Evolutionary conservation across 2,797 vertebrate genomes (phyloP), one percentile per base, ranked within the genome.

Genomic region (Loriculus beryllinus): DNA sequence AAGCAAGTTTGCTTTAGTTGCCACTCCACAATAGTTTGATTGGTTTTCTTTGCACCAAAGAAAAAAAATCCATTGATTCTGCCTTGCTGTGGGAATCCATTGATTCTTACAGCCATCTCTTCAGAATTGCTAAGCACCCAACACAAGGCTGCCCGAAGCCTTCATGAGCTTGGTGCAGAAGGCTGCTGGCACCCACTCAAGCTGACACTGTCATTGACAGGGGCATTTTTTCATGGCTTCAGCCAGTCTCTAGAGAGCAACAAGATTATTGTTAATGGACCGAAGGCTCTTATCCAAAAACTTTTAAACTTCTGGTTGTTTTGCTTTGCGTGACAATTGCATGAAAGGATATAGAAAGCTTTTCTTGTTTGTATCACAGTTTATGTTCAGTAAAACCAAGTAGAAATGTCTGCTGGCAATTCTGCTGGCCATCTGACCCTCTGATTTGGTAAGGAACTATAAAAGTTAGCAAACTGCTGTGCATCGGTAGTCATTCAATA

Each of bases 121-220:
- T 79, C 59, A 82, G 80, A 82, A 74, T 5, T 64, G 20, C 74
- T 76, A 52, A 88, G 48, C 47, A 33, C 16, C 29, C 0, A 0
- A 31, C 31, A n/a, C 0, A 0, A 0, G 7, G 21, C 43, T 63
- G 45, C 77, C 3, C 1, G 0, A 4, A 68, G 33, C 40, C 43
- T 33, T 39, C 33, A 18, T 0, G 10, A 75, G 52, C 69, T 51
- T 37, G 25, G 48, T 74, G 84, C 29, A 33, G 25, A 52, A 74
- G 12, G 12, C 49, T 80, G 21, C 22, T 12, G 47, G 67, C 31
- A 43, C 35, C 59, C 70, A 8, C 49, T 51, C 3, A 26, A 29
- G 35, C n/a, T 76, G 68, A 29, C 23, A 5, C 13, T 57, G 60
- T 14, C 14, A 1, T 2, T 3, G 2, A 9, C 4, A 4, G 60